Evolutionary conservation across 2,113 vertebrate genomes (phyloP), one percentile per base, ranked within the genome.

Genomic region (Vidua chalybeata): DNA sequence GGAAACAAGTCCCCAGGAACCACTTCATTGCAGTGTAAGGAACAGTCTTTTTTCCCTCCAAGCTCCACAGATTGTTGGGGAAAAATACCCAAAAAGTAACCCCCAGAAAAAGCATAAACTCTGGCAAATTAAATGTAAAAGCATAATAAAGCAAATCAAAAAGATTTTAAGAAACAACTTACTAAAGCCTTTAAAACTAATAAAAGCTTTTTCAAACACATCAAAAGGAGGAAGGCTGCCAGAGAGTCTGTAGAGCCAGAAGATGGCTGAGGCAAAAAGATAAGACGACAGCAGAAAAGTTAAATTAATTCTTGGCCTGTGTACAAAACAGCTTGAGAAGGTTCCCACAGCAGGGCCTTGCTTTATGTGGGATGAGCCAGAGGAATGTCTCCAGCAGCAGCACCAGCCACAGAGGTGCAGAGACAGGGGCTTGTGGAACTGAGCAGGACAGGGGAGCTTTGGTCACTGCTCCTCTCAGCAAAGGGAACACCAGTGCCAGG

Each of bases 111-210:
- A 68, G 26, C 64, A 88, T 37, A 89, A 79, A 90, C 59, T 90
- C 71, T 75, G 30, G 68, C 48, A 89, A 92, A 94, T 87, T 93
- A 92, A 89, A 84, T n/a, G 24, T 67, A 86, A 94, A 23, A 87
- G 33, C 68, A 86, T 75, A 90, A 87, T 91, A 95, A 93, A 97
- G 83, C 80, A 94, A 94, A 90, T 78, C 0, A 94, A 89, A 95
- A 90, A 94, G 93, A 90, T 94, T 95, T 93, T 90, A 94, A 95
- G 93, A 81, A 97, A 92, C 94, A 92, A 94, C 94, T 90, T 94
- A 90, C 83, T 93, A 97, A 93, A 93, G 64, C 94, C 89, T 93
- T 94, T 94, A 93, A 93, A 97, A 86, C 89, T 89, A 93, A 92
- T 95, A 94, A 95, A 97, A 95, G 61, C 35, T 92, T 93, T 95